Evolutionary conservation across 2,797 vertebrate species (phyloP), one percentile per base, ranked within the genome.

Genomic region (Ptychadena robeensis): DNA sequence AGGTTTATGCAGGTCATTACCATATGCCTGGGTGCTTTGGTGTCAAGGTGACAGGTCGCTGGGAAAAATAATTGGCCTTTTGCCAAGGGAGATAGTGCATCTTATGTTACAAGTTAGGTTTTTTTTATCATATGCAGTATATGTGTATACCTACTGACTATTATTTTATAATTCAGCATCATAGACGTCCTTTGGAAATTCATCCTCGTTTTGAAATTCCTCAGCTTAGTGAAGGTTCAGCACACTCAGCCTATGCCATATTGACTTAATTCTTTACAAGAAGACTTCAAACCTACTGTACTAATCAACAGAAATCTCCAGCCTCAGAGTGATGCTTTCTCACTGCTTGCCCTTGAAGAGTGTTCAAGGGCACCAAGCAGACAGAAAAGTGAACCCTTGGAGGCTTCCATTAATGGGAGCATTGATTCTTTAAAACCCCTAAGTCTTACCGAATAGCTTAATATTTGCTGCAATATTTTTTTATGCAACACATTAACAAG

Each of bases 351-450:
- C 83, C 83, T 85, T 85, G 78, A 61, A 76, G 72, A 34, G 65
- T 81, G 83, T 85, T 85, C 83, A 85, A 85, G 83, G 83, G 57
- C 83, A 64, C 74, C 38, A 63, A 59, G 64, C 74, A 79, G 75
- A 61, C 78, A 85, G 73, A 76, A 76, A 74, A 76, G 38, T 75
- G 57, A 80, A 80, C 63, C 70, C 70, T 83, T 84, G 71, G 69
- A 79, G 69, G 70, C 69, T 53, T 71, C 48, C 34, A 70, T 84
- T 75, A 80, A 75, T 73, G 53, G 73, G 72, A 37, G 64, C 66
- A 76, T 75, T 85, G 65, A 74, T 84, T 79, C 64, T 61, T 66
- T 80, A 73, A 84, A 73, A 64, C 44, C 69, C 67, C 40, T 79
- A 53, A 83, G 73, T 67, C 44, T 48, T 72, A 83, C 69, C 74